Conservation (phyloP, 2,888 invertebrate species). For the Tillus elongatus region DNA sequence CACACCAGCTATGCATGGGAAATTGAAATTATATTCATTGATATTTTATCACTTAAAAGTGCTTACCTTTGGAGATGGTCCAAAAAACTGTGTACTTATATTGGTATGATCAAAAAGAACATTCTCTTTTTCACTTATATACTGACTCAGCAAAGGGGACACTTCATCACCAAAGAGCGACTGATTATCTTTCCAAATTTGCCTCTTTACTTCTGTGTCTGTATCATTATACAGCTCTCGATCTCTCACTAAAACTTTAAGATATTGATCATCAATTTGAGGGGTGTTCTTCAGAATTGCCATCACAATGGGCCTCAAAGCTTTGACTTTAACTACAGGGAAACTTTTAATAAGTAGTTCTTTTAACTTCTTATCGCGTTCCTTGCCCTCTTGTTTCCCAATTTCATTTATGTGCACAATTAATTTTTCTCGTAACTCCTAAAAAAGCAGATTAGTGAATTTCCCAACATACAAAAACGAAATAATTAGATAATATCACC, state of each 20-base stretch:
- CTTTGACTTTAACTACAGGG: constrained; percentile 83
- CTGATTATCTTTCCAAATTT: constrained; percentile 98
- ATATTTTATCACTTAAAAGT: constrained; percentile 5
- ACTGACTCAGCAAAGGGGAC: constrained; percentile 85
- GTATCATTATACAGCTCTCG: constrained; percentile 87
- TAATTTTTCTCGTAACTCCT: constrained; percentile 60
- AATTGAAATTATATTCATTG: neutral
- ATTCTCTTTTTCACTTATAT: constrained; percentile 89
- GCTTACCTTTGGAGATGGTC: constrained; percentile 82
- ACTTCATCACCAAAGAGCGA: constrained; percentile 95
- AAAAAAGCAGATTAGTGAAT: constrained; percentile 19
- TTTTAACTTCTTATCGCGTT: constrained; percentile 76
- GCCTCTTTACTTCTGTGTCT: constrained; percentile 92
- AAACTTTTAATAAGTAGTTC: constrained; percentile 88
- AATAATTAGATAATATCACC: no score
- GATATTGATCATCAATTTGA: constrained; percentile 84
- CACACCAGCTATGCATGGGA: no score
- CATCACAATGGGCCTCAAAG: constrained; percentile 89
- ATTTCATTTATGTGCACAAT: constrained; percentile 77
- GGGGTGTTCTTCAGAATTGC: constrained; percentile 86
- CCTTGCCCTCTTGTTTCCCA: constrained; percentile 60
- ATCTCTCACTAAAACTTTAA: constrained; percentile 69
- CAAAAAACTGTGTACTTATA: constrained; percentile 75
- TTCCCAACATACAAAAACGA: constrained; percentile 13
- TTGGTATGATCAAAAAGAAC: constrained; percentile 82